Evolutionary conservation across 2,113 vertebrate species (phyloP), one percentile per base, ranked within the genome.

Genomic region (Thamnaconus septentrionalis): DNA sequence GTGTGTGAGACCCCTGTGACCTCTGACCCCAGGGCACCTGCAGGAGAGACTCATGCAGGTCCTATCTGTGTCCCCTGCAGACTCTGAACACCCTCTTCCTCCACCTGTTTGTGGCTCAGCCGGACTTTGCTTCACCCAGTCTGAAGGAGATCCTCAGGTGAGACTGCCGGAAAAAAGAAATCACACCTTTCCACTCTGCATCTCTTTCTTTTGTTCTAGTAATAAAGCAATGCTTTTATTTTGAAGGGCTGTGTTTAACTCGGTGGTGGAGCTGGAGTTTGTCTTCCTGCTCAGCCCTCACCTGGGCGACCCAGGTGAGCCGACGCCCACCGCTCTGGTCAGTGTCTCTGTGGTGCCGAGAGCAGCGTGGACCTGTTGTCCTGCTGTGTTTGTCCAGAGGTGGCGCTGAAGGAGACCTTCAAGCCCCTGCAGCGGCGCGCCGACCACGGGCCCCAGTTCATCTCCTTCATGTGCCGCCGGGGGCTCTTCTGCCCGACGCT

Each of bases 1-100:
- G 78, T 81, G 94, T 89, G 45, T 65, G 18, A 31, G 18, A 31
- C 18, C 18, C 18, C 18, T 31, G 18, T 31, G 18, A 31, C 18
- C 18, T 31, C 18, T 31, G 18, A 31, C 18, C 18, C 18, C 18
- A 31, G 18, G 18, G 18, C 18, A 31, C 18, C 45, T 46, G 5
- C 45, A 46, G 45, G 45, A 46, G 45, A 46, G 45, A 31, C 18
- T 31, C 18, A 31, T 31, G 18, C 18, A 31, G 18, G 18, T 31
- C 18, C 18, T 31, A 31, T 31, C 2, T 31, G 18, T 31, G 18
- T 31, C 50, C 52, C 60, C 10, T 44, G 4, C 81, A 99, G 97
- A 91, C 96, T 12, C 61, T 95, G 79, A 98, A 98, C 80, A 96
- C 95, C 0, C 83, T 99, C 47, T 99, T 98, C 77, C 47, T 98